A percentile compares a stretch with the other conserved stretches of the same genome.
phyloP scores from a whole-genome alignment of 1,140 invertebrate species.

The Oscheius sp. region DNA sequence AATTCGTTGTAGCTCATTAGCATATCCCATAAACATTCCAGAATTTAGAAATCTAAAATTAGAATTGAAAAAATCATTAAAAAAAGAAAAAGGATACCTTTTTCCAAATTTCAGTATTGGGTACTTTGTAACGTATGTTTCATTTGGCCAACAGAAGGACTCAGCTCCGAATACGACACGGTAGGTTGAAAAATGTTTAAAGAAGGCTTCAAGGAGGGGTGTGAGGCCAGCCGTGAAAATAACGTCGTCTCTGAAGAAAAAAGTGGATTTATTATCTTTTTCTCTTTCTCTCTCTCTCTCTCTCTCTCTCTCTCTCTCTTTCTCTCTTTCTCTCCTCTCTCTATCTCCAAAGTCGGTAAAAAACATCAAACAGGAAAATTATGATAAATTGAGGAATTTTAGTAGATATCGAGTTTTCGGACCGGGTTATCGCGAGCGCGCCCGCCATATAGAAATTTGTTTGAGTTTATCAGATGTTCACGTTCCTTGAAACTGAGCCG shows the following conservation, averaged over 20 bases:
- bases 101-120: slow-evolving; percentile 71
- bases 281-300: not conserved
- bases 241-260: slow-evolving; percentile 88
- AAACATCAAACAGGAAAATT: too few relatives aligned
- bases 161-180: slow-evolving; percentile 88
- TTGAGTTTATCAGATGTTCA: too few relatives aligned
- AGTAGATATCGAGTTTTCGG: too few relatives aligned
- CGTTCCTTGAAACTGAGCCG: too few relatives aligned
- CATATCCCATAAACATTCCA: slow-evolving; percentile 74
- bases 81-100: slow-evolving; percentile 17
- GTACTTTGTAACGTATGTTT: slow-evolving; percentile 69
- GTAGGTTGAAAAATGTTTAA: slow-evolving; percentile 68
- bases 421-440: too few relatives aligned
- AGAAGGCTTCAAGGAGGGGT: slow-evolving; percentile 78
- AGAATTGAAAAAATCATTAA: too few relatives aligned
- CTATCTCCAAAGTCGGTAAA: too few relatives aligned
- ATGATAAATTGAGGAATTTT: too few relatives aligned
- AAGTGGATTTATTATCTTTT: too few relatives aligned
- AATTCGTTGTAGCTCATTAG: slow-evolving; percentile 74
- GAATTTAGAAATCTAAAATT: slow-evolving; percentile 81
- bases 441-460: too few relatives aligned
- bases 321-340: slow-evolving; percentile 11
- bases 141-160: slow-evolving; percentile 89
- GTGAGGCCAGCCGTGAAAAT: slow-evolving; percentile 72
- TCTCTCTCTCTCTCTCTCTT: not conserved